phyloP scores from a whole-genome alignment of 2,888 invertebrate genomes.

The Pristionchus arcanus region DNA sequence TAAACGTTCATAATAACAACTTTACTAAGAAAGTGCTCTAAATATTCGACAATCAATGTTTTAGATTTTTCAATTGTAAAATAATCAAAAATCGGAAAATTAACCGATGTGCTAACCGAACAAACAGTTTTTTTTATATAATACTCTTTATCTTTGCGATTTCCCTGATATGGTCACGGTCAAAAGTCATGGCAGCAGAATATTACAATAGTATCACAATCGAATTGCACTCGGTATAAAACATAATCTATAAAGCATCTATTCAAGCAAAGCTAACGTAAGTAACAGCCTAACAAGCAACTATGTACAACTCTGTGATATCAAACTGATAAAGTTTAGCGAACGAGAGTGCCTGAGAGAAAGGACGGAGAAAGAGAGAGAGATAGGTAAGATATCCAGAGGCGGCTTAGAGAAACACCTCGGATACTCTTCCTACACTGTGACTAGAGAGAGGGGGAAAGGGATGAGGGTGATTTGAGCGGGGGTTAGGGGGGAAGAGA shows the following conservation, averaged over 20 bases:
- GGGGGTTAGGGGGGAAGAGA: conserved; percentile 31
- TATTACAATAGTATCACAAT: conserved; percentile 35
- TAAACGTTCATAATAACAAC: too few species aligned
- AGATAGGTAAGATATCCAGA: conserved; percentile 21
- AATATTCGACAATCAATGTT: background rate
- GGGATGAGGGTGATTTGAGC: background rate
- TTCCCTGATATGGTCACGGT: conserved; percentile 30
- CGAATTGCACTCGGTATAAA: conserved; percentile 26
- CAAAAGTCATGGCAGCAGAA: conserved; percentile 13
- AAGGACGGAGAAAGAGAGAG: background rate
- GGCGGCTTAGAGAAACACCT: conserved; percentile 37
- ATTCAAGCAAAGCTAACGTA: conserved; percentile 7
- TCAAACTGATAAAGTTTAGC: conserved; percentile 7
- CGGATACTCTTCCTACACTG: conserved; percentile 46
- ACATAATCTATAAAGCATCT: conserved; percentile 23
- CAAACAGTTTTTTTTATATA: background rate
- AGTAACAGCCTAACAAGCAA: conserved; percentile 23
- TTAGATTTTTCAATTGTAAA: background rate
- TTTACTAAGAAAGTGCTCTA: too few species aligned
- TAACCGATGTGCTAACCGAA: background rate
- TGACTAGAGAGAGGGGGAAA: conserved; percentile 33
- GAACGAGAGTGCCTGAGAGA: background rate
- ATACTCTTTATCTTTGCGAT: background rate
- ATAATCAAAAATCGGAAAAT: background rate
- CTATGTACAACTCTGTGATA: conserved; percentile 33